phyloP scores from a whole-genome alignment of 1,140 invertebrate genomes.

The Formica exsecta region DNA sequence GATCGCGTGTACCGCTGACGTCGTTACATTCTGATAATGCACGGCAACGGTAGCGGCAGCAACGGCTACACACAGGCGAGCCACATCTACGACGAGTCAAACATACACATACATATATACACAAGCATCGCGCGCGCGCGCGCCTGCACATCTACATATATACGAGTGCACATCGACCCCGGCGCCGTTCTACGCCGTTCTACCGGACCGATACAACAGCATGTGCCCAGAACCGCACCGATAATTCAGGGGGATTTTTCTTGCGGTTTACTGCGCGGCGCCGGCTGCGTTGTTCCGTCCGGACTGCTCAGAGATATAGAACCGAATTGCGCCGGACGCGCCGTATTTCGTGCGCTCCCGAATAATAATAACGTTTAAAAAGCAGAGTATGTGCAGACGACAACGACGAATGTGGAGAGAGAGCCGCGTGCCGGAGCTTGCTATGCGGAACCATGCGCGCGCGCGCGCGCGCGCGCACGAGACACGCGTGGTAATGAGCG shows the following conservation, averaged over 20 bases:
- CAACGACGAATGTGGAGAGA: neutral
- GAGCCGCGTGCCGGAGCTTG: neutral
- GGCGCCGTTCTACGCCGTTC: slow-evolving; percentile 39
- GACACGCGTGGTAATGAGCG: slow-evolving; percentile 25
- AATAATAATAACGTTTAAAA: slow-evolving; percentile 33
- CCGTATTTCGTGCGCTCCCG: slow-evolving; percentile 21
- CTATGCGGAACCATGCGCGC: neutral
- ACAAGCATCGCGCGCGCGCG: slow-evolving; percentile 32
- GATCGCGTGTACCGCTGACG: slow-evolving; percentile 78
- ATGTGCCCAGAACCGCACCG: slow-evolving; percentile 82
- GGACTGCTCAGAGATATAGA: slow-evolving; percentile 28
- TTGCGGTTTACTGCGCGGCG: slow-evolving; percentile 81
- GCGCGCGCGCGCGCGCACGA: neutral
- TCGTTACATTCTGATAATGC: slow-evolving; percentile 84
- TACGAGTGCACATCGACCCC: slow-evolving; percentile 42
- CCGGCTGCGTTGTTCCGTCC: slow-evolving; percentile 71
- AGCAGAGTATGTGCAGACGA: neutral
- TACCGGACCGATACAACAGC: slow-evolving; percentile 72
- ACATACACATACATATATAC: neutral
- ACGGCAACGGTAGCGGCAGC: slow-evolving; percentile 73
- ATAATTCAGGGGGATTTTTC: slow-evolving; percentile 85
- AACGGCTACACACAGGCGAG: slow-evolving; percentile 49
- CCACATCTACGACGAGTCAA: slow-evolving; percentile 63
- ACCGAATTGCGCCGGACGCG: slow-evolving; percentile 44
- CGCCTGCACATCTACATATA: slow-evolving; percentile 5